Base-by-base conservation (phyloP, 2,888 invertebrate species). In the Pseudococcus viburni region DNA sequence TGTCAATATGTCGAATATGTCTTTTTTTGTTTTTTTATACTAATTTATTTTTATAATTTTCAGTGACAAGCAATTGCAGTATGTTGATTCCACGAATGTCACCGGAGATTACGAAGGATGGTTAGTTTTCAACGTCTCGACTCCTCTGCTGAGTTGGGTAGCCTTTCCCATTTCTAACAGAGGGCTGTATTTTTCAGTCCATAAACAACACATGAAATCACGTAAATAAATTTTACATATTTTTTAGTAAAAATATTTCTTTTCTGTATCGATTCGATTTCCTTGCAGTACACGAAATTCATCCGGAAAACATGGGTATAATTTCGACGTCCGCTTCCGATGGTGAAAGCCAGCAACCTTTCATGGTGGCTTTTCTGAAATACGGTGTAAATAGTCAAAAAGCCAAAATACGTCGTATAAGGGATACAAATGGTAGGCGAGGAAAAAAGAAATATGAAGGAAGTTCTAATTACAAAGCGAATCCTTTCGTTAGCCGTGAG, bases 321-420 rank as follows among this genome's bases (percentile, higher is more conserved):
- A 94, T 96, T 22, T 96, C 96, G 90, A 93, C 94, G 7, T 94
- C 94, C 89, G 15, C 33, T 77, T 95, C 95, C 0, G 93, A 94
- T 89, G 90, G 89, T 91, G 96, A 96, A 90, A 96, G 96, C 90
- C 95, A 95, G 90, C 97, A 97, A 91, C 97, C 98, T 0, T 98
- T 98, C 91, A 94, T 98, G 94, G 97, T 98, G 12, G 97, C 96
- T 0, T 98, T 97, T 92, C 94, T 96, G 91, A 95, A 95, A 91
- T 95, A 94, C 89, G 93, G 93, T 0, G 93, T 93, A 0, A 93
- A 92, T 0, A 93, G 92, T 89, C 92, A 89, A 51, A 89, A 89
- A 77, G 59, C 59, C 22, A 85, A 85, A 51, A 48, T 55, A 42
- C 48, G 89, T 22, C 89, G 94, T 92, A 92, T 94, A 93, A 89